Evolutionary conservation across 1,140 invertebrate genomes (phyloP).

Genomic region (Drosophila subpulchrella): DNA sequence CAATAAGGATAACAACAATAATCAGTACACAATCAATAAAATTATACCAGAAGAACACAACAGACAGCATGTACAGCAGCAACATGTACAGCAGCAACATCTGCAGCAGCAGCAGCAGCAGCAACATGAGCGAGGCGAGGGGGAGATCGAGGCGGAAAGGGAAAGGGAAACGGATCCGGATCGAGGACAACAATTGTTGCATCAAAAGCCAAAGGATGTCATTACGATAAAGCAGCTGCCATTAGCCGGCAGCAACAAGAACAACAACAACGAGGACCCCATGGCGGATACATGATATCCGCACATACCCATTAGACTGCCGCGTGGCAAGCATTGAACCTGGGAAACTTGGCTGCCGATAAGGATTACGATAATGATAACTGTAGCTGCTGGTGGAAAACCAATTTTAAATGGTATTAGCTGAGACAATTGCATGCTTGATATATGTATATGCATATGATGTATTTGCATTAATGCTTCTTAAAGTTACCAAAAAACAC

Average conservation of each 20-base stretch:
- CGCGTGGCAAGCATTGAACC: constrained; percentile 68
- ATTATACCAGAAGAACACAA: constrained; percentile 51
- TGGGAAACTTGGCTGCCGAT: constrained; percentile 11
- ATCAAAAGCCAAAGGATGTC: constrained; percentile 76
- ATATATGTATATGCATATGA: constrained; percentile 22
- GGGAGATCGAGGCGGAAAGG: constrained; percentile 21
- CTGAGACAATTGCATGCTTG: constrained; percentile 12
- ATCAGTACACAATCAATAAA: constrained; percentile 64
- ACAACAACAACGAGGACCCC: constrained; percentile 34
- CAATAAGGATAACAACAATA: constrained; percentile 48
- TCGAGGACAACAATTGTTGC: constrained; percentile 51
- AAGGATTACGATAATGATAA: constrained; percentile 8
- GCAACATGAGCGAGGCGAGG: constrained; percentile 13
- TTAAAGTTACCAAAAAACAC: constrained; percentile 27
- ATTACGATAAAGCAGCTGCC: constrained; percentile 80
- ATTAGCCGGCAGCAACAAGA: constrained; percentile 33
- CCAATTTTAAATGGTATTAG: constrained; percentile 60
- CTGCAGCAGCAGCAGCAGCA: constrained; percentile 22
- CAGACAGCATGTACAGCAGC: constrained; percentile 20
- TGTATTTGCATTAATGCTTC: constrained; percentile 26
- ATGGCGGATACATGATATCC: constrained; percentile 76
- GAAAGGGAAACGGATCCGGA: constrained; percentile 27
- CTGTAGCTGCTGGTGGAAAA: constrained; percentile 12
- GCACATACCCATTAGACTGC: constrained; percentile 75
- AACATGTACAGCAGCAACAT: constrained; percentile 20